Evolutionary conservation across 2,797 vertebrate genomes (phyloP), one percentile per base, ranked within the genome.

Genomic region (Luscinia megarhynchos): DNA sequence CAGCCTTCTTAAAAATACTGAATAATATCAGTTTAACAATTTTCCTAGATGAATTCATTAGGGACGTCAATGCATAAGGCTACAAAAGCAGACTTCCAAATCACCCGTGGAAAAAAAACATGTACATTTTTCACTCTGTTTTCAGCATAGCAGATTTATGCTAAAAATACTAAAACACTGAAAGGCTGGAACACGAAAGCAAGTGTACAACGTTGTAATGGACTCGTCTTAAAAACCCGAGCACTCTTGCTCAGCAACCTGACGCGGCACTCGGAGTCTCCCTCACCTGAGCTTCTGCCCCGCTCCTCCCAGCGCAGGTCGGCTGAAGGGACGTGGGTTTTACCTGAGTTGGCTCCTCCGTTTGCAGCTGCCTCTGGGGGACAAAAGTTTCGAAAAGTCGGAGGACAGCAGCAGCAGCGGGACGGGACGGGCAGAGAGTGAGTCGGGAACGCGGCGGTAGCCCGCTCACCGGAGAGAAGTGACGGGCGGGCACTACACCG

Each of bases 331-430:
- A 67, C 74, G 74, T 29, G 87, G 48, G 66, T 58, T 84, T 90
- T 90, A 90, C 87, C 87, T 90, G 87, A 84, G 57, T 3, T 23
- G 85, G 70, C 63, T 96, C 78, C 92, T 79, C 41, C 13, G 5
- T 29, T 5, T 19, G 70, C 89, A 22, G 84, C 94, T 51, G 87
- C 78, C 81, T 54, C 92, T 15, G 78, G 51, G 40, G 48, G 45
- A 69, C 57, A 27, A 19, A 77, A 90, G 77, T 95, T 87, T 84
- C 34, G 30, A 55, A 45, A 82, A 94, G 94, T 83, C 76, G 91
- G 78, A 82, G 84, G 74, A 22, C 43, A 36, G 74, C 24, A 38
- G 77, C 24, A 23, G 50, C 45, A 24, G 38, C 68, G n/a, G 45
- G 4, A 57, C 69, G 57, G 72, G 75, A 45, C 38, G 18, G 66